phyloP scores from a whole-genome alignment of 2,888 invertebrate genomes.

The Congeria kusceri region DNA sequence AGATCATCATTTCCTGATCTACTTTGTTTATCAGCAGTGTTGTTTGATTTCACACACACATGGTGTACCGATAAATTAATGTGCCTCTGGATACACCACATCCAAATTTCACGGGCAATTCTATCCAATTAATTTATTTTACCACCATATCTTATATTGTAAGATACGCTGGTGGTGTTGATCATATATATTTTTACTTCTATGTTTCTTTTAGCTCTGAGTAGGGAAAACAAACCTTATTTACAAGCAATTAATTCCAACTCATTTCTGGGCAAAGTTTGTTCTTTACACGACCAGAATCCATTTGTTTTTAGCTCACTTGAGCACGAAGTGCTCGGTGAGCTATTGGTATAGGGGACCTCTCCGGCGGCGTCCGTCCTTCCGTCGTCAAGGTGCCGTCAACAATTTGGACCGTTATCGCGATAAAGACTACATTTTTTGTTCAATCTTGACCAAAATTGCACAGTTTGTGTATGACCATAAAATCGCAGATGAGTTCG shows the following conservation, averaged over 20 bases:
- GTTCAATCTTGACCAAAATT: no score
- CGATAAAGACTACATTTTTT: no score
- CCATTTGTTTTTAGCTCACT: no score
- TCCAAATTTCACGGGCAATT: constrained; percentile 7
- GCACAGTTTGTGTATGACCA: no score
- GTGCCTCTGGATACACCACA: not conserved
- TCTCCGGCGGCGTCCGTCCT: no score
- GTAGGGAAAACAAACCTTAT: not conserved
- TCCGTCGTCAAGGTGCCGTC: no score
- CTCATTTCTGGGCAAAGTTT: not conserved
- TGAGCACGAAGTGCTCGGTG: no score
- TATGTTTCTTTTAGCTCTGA: not conserved
- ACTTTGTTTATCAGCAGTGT: no score
- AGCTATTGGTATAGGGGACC: no score
- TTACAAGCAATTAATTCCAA: not conserved
- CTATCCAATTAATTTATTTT: not conserved
- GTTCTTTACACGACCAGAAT: not conserved
- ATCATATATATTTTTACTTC: constrained; percentile 4
- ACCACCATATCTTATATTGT: not conserved
- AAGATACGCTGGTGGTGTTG: constrained; percentile 9
- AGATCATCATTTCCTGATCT: not conserved
- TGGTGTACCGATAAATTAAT: not conserved
- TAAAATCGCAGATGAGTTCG: no score
- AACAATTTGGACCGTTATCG: no score
- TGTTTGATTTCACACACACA: not conserved